Percentiles rank a stretch among this genome's conserved stretches.
Evolutionary conservation across 1,140 invertebrate species (phyloP).

Genomic region (Pseudomyrmex cubaensis): DNA sequence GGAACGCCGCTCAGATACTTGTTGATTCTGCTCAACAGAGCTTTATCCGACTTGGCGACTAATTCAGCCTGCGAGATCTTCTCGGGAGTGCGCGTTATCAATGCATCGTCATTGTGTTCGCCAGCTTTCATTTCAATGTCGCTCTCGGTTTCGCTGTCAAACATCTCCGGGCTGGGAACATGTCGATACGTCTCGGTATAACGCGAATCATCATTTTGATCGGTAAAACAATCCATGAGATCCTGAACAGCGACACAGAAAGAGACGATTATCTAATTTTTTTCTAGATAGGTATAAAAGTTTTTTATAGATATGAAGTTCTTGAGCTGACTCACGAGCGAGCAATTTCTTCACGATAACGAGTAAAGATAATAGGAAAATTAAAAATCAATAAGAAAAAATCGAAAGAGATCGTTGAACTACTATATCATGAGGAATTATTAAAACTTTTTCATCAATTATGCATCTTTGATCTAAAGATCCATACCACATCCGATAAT

Average conservation of each 20-base stretch:
- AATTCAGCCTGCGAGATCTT: neutral
- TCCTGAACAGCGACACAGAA: slow-evolving; percentile 15
- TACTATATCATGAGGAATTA: too few relatives aligned
- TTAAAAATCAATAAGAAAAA: too few relatives aligned
- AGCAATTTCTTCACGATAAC: too few relatives aligned
- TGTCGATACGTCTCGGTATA: slow-evolving; percentile 41
- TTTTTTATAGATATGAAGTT: too few relatives aligned
- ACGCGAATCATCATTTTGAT: slow-evolving; percentile 55
- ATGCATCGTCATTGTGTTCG: slow-evolving; percentile 23
- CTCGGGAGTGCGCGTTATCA: neutral
- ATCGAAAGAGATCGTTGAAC: too few relatives aligned
- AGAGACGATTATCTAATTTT: too few relatives aligned
- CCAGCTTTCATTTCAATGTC: slow-evolving; percentile 51
- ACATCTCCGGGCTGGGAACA: slow-evolving; percentile 81
- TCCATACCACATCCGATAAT: too few relatives aligned
- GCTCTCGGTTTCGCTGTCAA: slow-evolving; percentile 79
- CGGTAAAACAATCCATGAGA: slow-evolving; percentile 78
- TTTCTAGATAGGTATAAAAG: too few relatives aligned
- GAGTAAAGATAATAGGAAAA: too few relatives aligned
- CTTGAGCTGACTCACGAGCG: too few relatives aligned
- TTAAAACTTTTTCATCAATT: too few relatives aligned
- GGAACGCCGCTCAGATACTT: slow-evolving; percentile 86
- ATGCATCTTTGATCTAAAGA: too few relatives aligned
- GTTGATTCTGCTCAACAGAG: slow-evolving; percentile 73
- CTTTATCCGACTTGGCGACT: slow-evolving; percentile 72